Conservation (phyloP, 2,888 invertebrate genomes). For the Galeruca laticollis region DNA sequence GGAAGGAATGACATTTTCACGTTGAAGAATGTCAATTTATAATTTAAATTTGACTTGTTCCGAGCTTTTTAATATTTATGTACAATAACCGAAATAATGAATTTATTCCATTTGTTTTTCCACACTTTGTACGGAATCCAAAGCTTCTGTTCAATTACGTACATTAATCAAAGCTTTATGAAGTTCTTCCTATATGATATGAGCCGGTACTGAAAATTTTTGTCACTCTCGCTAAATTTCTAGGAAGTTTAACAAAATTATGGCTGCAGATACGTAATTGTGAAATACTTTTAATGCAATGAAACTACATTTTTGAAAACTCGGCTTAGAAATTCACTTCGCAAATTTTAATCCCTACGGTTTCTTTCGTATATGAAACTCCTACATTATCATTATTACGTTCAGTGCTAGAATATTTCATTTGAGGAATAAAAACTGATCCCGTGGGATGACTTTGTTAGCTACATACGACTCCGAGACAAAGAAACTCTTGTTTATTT, state of each 20-base stretch:
- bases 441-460: neutral
- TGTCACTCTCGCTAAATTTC: neutral
- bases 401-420: neutral
- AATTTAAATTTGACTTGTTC: too few species aligned
- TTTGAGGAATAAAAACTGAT: neutral
- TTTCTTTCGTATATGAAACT: slow-evolving; percentile 4
- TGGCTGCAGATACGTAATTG: neutral
- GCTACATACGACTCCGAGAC: neutral
- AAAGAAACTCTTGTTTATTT: neutral
- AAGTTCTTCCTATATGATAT: too few species aligned
- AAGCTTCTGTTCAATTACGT: too few species aligned
- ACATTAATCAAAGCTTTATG: too few species aligned
- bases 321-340: neutral
- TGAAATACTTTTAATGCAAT: neutral
- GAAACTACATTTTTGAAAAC: neutral
- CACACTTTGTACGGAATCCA: too few species aligned
- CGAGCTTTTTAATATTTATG: too few species aligned
- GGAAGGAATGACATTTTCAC: too few species aligned
- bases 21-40: too few species aligned
- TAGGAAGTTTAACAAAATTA: neutral
- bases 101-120: too few species aligned
- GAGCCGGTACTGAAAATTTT: neutral
- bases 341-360: neutral
- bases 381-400: neutral
- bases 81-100: too few species aligned